Evolutionary conservation across 2,113 vertebrate genomes (phyloP).

Genomic region (Etheostoma spectabile): DNA sequence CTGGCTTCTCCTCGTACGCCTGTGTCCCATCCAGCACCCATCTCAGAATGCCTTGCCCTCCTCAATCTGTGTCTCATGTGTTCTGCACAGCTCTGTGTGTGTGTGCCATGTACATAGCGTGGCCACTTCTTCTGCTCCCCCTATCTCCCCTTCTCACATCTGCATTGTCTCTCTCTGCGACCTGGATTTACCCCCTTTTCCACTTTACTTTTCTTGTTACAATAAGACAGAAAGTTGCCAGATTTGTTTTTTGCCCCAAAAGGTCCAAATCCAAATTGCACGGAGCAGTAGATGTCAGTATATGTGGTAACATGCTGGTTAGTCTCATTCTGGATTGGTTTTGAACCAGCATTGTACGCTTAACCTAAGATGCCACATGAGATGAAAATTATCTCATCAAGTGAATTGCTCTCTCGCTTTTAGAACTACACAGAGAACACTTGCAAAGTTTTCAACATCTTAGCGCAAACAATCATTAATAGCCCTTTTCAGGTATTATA

Average conservation of each 20-base stretch:
- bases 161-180: constrained; percentile 79
- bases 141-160: constrained; percentile 77
- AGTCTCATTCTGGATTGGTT: constrained; percentile 50
- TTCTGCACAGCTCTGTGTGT: constrained; percentile 78
- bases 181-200: constrained; percentile 52
- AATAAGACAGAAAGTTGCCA: constrained; percentile 49
- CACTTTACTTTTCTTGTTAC: constrained; percentile 48
- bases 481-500: not conserved
- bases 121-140: constrained; percentile 64
- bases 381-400: constrained; percentile 54
- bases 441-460: constrained; percentile 79
- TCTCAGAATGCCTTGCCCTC: constrained; percentile 74
- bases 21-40: constrained; percentile 83
- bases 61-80: constrained; percentile 75
- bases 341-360: constrained; percentile 36
- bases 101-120: constrained; percentile 76
- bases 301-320: constrained; percentile 40
- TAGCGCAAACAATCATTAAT: constrained; percentile 66
- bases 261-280: constrained; percentile 38
- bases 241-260: constrained; percentile 7
- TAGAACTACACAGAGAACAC: constrained; percentile 62
- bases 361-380: constrained; percentile 22
- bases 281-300: constrained; percentile 24
- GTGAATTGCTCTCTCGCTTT: constrained; percentile 38
- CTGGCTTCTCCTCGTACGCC: constrained; percentile 75